These are phyloP conservation scores for Tokudaia muenninki DNA, from an alignment of 2,797 vertebrate species.

Conservation along the genomic window DNA sequence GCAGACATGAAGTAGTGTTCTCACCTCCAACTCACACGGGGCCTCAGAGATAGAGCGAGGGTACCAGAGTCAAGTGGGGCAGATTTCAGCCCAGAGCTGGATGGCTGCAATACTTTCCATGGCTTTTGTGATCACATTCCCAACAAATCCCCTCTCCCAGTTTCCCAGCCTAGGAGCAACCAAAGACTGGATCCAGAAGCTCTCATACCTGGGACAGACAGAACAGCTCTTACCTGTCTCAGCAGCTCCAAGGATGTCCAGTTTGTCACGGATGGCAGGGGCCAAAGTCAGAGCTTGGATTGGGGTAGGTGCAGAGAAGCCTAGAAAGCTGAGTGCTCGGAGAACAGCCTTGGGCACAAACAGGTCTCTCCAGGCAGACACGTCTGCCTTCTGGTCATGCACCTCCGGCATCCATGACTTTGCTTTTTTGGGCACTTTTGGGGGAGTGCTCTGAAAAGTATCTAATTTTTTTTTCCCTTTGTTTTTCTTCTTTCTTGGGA, in stretches of 20 bases:
- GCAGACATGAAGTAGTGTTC: background rate
- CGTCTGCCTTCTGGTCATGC: conserved; percentile 88
- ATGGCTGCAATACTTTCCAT: background rate
- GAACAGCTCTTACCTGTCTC: conserved; percentile 93
- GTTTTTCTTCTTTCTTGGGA: conserved; percentile 86
- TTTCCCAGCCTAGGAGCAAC: background rate
- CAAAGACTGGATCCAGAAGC: background rate
- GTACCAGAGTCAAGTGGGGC: background rate
- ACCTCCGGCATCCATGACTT: conserved; percentile 93
- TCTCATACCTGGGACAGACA: background rate
- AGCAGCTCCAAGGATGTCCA: conserved; percentile 97
- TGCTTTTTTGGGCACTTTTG: conserved; percentile 85
- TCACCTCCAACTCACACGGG: background rate
- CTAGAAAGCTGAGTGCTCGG: conserved; percentile 92
- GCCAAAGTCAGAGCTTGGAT: conserved; percentile 95
- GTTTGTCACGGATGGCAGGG: conserved; percentile 95
- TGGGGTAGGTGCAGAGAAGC: conserved; percentile 95
- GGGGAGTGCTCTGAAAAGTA: conserved; percentile 52
- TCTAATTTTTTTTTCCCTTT: conserved; percentile 74
- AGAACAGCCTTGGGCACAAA: conserved; percentile 94
- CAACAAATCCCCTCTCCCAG: background rate
- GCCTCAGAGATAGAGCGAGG: background rate
- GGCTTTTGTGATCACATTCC: conserved; percentile 9
- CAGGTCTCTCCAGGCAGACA: conserved; percentile 94
- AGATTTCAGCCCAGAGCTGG: background rate